phyloP scores from a whole-genome alignment of 35 echinoderm and acorn worm species.

The Anneissia japonica region DNA sequence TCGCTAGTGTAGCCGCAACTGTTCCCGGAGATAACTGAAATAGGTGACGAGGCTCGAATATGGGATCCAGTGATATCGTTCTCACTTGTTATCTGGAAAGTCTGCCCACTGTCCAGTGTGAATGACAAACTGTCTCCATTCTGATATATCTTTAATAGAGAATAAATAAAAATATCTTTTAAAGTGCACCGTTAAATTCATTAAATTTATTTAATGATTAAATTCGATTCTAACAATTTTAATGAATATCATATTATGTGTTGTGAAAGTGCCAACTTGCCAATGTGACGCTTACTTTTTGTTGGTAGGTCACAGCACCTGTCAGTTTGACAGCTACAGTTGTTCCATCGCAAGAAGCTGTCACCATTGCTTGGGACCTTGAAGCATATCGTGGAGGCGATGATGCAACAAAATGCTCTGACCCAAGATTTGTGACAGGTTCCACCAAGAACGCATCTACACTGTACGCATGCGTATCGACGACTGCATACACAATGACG shows the following conservation, averaged over 20 bases:
- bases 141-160: background rate
- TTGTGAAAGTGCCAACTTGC: no score
- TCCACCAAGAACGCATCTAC: background rate
- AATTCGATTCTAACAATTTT: no score
- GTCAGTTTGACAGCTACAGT: background rate
- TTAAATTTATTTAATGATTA: no score
- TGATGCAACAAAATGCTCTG: background rate
- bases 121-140: background rate
- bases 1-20: background rate
- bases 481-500: background rate
- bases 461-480: background rate
- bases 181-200: no score
- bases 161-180: background rate
- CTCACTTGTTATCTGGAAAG: background rate
- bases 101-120: background rate
- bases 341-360: background rate
- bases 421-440: background rate
- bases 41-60: background rate
- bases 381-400: background rate
- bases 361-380: background rate
- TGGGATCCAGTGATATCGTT: background rate
- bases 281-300: background rate
- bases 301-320: background rate
- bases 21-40: background rate
- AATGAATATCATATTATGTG: no score